Evolutionary conservation across 1,140 invertebrate genomes (phyloP).

Genomic region (Drosophila obscura): DNA sequence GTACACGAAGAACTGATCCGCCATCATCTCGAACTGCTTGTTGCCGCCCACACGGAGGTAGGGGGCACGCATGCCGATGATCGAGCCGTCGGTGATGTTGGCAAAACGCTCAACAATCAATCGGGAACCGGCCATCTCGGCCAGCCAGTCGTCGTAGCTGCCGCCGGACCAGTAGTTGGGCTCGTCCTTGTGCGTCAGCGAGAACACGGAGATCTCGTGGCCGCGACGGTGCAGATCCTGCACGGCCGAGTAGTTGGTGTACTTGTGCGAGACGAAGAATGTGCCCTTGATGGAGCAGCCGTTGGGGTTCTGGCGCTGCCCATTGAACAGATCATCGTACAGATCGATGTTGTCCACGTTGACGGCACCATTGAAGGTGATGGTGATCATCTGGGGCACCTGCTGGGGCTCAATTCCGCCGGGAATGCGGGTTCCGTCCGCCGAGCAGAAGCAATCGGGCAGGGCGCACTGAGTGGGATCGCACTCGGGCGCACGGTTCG

Average conservation of each 20-base stretch:
- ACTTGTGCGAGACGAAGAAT: slow-evolving; percentile 98
- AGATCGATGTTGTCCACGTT: slow-evolving; percentile 97
- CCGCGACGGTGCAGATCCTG: slow-evolving; percentile 96
- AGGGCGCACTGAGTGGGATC: slow-evolving; percentile 94
- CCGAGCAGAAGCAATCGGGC: slow-evolving; percentile 97
- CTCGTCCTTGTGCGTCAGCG: slow-evolving; percentile 95
- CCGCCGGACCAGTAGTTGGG: slow-evolving; percentile 95
- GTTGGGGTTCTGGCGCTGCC: slow-evolving; percentile 94
- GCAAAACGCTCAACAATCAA: slow-evolving; percentile 94
- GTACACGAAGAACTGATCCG: slow-evolving; percentile 96
- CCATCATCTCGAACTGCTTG: slow-evolving; percentile 98
- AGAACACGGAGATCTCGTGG: slow-evolving; percentile 97
- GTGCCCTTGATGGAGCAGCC: slow-evolving; percentile 96
- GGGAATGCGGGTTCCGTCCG: slow-evolving; percentile 95
- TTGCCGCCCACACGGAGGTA: slow-evolving; percentile 96
- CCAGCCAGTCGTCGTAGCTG: slow-evolving; percentile 95
- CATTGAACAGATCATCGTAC: slow-evolving; percentile 95
- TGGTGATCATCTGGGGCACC: slow-evolving; percentile 97
- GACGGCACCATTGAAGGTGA: slow-evolving; percentile 97
- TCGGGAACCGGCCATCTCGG: slow-evolving; percentile 97
- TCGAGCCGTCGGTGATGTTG: slow-evolving; percentile 95
- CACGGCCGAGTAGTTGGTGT: slow-evolving; percentile 97
- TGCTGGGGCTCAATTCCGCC: slow-evolving; percentile 91
- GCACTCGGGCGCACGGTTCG: slow-evolving; percentile 94
- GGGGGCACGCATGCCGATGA: slow-evolving; percentile 94